Conservation (phyloP, 2,113 vertebrate species). For the Tamias sibiricus region DNA sequence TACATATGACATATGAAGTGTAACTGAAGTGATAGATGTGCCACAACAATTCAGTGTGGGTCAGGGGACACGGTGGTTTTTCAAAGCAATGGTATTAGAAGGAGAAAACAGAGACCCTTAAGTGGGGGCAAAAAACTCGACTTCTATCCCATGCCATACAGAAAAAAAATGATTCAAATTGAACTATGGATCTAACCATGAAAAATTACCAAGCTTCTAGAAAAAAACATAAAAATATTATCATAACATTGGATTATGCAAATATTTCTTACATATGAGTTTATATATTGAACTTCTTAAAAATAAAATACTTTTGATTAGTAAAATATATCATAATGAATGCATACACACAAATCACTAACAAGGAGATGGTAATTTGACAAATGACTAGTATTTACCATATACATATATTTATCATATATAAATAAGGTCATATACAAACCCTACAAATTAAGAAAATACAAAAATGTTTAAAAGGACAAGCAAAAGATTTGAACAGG, state of each 20-base stretch:
- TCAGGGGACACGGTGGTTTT: background rate
- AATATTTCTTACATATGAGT: slow-evolving; percentile 1
- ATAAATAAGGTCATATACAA: no score
- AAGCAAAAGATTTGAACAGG: background rate
- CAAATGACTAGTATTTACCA: background rate
- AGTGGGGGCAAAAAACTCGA: background rate
- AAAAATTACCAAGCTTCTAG: background rate
- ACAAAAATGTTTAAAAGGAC: background rate
- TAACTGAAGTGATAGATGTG: background rate
- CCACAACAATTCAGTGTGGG: background rate
- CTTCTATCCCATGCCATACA: background rate
- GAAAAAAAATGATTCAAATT: background rate
- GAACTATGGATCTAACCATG: background rate
- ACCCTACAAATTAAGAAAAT: background rate
- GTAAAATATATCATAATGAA: background rate
- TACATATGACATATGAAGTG: background rate
- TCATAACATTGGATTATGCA: background rate
- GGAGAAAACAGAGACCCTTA: background rate
- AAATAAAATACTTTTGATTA: background rate
- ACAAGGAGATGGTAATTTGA: background rate
- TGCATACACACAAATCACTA: background rate
- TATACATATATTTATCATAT: background rate
- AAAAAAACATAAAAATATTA: background rate
- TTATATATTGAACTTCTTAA: background rate
- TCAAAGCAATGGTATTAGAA: background rate